Conservation (phyloP, 2,797 vertebrate species). For the Malurus leucopterus region DNA sequence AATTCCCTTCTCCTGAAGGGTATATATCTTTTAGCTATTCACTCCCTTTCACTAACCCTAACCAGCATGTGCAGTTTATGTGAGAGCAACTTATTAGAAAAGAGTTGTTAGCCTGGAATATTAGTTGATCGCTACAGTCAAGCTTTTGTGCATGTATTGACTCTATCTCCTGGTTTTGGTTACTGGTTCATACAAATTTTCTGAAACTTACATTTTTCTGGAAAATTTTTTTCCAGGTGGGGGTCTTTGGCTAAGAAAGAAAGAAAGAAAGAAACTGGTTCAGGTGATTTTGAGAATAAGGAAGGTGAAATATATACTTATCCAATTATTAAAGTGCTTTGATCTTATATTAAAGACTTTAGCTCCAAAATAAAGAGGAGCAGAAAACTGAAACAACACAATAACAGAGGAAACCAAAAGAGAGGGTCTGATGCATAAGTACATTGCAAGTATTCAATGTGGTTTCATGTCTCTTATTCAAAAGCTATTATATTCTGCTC, state of each 20-base stretch:
- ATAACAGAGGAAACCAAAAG: slow-evolving; percentile 56
- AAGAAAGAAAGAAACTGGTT: slow-evolving; percentile 65
- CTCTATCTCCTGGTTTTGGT: slow-evolving; percentile 44
- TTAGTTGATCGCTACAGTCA: slow-evolving; percentile 19
- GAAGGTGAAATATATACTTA: slow-evolving; percentile 66
- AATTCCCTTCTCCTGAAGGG: neutral
- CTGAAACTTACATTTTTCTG: slow-evolving; percentile 68
- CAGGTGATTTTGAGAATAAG: slow-evolving; percentile 64
- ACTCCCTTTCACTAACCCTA: neutral
- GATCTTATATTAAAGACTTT: slow-evolving; percentile 62
- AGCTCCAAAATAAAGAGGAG: slow-evolving; percentile 59
- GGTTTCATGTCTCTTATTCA: slow-evolving; percentile 28
- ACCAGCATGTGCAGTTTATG: neutral
- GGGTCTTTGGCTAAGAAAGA: slow-evolving; percentile 67
- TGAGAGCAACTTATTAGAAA: slow-evolving; percentile 1
- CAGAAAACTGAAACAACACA: slow-evolving; percentile 57
- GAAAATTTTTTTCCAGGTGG: slow-evolving; percentile 68
- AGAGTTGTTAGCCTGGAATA: slow-evolving; percentile 21
- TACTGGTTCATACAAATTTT: slow-evolving; percentile 60
- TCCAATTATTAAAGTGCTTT: slow-evolving; percentile 61
- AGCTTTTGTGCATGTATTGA: neutral
- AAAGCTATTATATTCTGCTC: slow-evolving; percentile 31
- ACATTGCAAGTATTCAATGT: slow-evolving; percentile 52
- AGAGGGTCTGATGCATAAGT: slow-evolving; percentile 53
- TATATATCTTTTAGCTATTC: neutral